A percentile compares a stretch with the other conserved stretches of the same genome.
Conservation (phyloP, 2,797 vertebrate genomes). For the Pyrocephalus nanus region DNA sequence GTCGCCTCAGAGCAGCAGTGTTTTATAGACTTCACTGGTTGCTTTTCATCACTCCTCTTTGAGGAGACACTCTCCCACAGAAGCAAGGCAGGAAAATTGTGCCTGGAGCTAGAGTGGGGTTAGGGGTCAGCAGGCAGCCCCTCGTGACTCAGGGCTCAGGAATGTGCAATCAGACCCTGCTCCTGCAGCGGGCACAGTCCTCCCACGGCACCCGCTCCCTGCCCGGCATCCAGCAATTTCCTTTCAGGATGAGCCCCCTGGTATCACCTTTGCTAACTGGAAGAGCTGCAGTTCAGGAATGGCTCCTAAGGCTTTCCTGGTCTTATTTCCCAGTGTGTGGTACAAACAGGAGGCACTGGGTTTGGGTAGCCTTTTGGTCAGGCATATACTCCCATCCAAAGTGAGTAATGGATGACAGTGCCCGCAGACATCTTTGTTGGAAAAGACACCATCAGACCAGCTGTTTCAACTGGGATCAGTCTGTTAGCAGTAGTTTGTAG, state of each 20-base stretch:
- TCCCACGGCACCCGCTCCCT: rapidly evolving
- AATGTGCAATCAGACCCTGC: not conserved
- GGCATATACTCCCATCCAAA: not conserved
- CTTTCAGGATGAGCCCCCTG: not conserved
- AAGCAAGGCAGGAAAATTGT: not conserved
- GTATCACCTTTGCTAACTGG: not conserved
- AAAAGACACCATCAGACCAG: not conserved
- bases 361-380: not conserved
- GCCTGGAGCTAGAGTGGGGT: not conserved
- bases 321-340: not conserved
- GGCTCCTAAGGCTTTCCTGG: not conserved
- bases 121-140: slow-evolving; percentile 4
- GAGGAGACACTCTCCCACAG: not conserved
- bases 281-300: not conserved
- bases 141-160: not conserved
- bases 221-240: rapidly evolving
- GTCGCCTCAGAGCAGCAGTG: rapidly evolving
- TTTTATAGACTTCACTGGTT: not conserved
- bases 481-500: not conserved
- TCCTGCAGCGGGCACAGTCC: not conserved
- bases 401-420: not conserved
- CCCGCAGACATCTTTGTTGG: not conserved
- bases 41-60: not conserved
- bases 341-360: not conserved
- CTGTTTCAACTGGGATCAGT: not conserved